Percentiles rank a stretch among this genome's conserved stretches.
phyloP scores from a whole-genome alignment of 2,797 vertebrate genomes.

The Crypturellus tataupa region DNA sequence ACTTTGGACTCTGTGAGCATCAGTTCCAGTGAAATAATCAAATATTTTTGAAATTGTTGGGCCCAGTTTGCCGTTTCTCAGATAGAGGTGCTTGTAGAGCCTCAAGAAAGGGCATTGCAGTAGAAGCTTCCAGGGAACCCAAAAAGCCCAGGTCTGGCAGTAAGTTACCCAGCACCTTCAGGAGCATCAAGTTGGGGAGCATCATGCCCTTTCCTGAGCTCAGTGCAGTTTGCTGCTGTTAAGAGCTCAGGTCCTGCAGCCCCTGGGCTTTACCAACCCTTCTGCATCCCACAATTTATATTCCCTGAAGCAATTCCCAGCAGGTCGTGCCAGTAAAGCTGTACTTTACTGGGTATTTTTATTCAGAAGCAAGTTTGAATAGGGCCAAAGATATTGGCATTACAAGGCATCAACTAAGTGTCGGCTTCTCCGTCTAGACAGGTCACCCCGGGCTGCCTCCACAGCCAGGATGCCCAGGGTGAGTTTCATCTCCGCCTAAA shows the following conservation, averaged over 20 bases:
- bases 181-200: not conserved
- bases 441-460: not conserved
- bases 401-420: not conserved
- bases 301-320: not conserved
- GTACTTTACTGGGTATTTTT: fast-evolving
- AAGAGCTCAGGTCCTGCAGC: not conserved
- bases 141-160: not conserved
- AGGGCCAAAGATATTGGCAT: not conserved
- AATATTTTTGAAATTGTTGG: not conserved
- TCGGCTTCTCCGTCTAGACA: not conserved
- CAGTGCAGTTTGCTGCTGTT: not conserved
- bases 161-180: fast-evolving
- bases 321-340: fast-evolving
- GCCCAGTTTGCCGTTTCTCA: not conserved
- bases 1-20: not conserved
- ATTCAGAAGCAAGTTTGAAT: not conserved
- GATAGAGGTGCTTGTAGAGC: fast-evolving
- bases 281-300: not conserved
- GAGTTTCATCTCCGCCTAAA: not conserved
- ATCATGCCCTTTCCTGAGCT: not conserved
- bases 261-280: not conserved
- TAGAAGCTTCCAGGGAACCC: not conserved
- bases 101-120: not conserved
- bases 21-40: not conserved
- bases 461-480: fast-evolving